Conservation (phyloP, 2,797 vertebrate species). For the Lepilemur septentrionalis region DNA sequence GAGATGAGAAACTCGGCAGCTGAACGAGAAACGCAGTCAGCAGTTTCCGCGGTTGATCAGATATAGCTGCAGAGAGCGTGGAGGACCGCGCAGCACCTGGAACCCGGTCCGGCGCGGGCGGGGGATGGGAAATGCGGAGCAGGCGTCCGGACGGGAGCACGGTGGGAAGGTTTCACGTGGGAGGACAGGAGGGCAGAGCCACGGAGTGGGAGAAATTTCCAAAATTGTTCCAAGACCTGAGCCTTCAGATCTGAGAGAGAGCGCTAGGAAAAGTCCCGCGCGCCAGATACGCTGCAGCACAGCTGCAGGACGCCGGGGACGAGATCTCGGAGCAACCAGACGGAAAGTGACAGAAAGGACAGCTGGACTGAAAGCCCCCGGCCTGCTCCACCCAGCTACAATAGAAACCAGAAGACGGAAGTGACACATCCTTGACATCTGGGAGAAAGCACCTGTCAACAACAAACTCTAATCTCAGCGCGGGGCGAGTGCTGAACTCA, state of each 20-base stretch:
- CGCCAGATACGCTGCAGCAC: neutral
- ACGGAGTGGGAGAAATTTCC: neutral
- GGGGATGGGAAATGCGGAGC: accelerated
- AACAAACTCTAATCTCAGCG: neutral
- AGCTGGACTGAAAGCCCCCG: neutral
- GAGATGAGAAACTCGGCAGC: neutral
- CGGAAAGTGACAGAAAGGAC: neutral
- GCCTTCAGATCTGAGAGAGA: neutral
- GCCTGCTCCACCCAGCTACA: neutral
- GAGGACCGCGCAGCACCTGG: neutral
- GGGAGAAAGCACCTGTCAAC: neutral
- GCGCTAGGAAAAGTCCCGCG: neutral
- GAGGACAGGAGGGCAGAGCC: neutral
- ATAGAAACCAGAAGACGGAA: neutral
- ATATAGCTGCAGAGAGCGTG: neutral
- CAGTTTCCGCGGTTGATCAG: neutral
- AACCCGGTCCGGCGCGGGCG: too few species aligned
- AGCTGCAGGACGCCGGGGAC: neutral
- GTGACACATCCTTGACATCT: neutral
- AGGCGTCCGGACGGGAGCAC: neutral
- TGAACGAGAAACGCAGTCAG: neutral
- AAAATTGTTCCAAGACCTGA: neutral
- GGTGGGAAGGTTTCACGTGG: too few species aligned
- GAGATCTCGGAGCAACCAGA: neutral
- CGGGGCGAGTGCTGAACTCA: accelerated